phyloP scores from a whole-genome alignment of 2,888 invertebrate genomes.

The Clitarchus hookeri region DNA sequence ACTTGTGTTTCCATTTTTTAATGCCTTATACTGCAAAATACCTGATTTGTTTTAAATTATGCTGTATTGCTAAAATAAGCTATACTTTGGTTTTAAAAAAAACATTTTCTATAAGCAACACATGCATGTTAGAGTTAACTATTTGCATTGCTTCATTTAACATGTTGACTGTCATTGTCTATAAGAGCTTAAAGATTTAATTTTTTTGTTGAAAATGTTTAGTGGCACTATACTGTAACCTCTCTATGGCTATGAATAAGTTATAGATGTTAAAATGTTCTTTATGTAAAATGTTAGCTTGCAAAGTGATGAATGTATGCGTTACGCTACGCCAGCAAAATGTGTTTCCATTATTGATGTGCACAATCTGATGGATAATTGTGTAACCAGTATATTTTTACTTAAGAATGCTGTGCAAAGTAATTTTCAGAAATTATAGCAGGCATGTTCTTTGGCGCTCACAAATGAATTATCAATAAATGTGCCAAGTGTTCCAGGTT shows the following conservation, averaged over 20 bases:
- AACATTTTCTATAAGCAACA: not conserved
- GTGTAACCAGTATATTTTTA: not conserved
- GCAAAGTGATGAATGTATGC: not conserved
- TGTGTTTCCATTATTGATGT: not conserved
- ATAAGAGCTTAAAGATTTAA: not conserved
- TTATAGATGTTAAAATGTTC: not conserved
- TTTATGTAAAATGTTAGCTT: conserved; percentile 14
- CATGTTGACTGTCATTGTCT: conserved; percentile 8
- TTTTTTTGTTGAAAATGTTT: not conserved
- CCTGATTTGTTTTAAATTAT: not conserved
- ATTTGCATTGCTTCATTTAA: conserved; percentile 8
- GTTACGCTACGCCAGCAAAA: not conserved
- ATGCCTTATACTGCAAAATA: not conserved
- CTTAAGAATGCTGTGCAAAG: not conserved
- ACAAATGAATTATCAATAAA: too few species aligned
- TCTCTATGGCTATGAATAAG: not conserved
- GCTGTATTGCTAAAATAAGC: not conserved
- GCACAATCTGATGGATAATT: not conserved
- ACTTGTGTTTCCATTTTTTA: not conserved
- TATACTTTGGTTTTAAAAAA: not conserved
- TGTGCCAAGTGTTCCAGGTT: too few species aligned
- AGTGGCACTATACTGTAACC: not conserved
- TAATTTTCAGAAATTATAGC: not conserved
- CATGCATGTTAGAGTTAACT: conserved; percentile 14
- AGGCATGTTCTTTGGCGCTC: not conserved